Evolutionary conservation across 2,113 vertebrate genomes (phyloP).

Genomic region (Anoplopoma fimbria): DNA sequence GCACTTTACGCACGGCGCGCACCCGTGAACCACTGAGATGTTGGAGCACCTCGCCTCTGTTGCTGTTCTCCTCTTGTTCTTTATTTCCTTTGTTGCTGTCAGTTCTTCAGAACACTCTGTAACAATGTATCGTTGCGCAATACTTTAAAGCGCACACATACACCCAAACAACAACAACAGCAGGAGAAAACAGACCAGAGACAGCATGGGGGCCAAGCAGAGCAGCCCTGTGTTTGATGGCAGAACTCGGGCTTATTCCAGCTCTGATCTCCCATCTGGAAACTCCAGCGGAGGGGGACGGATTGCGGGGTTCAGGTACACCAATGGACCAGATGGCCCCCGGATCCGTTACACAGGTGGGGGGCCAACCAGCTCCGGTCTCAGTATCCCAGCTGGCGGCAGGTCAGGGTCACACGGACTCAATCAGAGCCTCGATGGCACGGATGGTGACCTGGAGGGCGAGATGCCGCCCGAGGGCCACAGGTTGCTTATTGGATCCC

Average conservation of each 20-base stretch:
- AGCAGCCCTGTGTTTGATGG: conserved; percentile 85
- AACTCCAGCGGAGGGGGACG: conserved; percentile 75
- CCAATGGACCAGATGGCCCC: conserved; percentile 76
- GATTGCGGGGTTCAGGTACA: conserved; percentile 81
- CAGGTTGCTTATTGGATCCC: conserved; percentile 91
- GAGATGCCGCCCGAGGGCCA: conserved; percentile 82
- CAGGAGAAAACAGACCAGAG: background rate
- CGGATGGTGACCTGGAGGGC: conserved; percentile 74
- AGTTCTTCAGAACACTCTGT: conserved; percentile 29
- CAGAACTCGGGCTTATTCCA: conserved; percentile 92
- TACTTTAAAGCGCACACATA: conserved; percentile 30
- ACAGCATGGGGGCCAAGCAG: conserved; percentile 91
- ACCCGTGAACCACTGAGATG: conserved; percentile 65
- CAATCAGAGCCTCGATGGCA: conserved; percentile 87
- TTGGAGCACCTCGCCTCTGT: conserved; percentile 21
- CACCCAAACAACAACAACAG: background rate
- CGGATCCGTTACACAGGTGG: conserved; percentile 80
- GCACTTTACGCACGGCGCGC: conserved; percentile 69
- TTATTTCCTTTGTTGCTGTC: conserved; percentile 45
- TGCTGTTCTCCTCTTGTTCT: conserved; percentile 10
- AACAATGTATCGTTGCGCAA: conserved; percentile 64
- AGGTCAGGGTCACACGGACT: conserved; percentile 87
- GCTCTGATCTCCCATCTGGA: conserved; percentile 89
- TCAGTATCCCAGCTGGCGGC: conserved; percentile 86
- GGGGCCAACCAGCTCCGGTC: conserved; percentile 70